Conservation (phyloP, 1,140 invertebrate genomes). For the Wiebesia pumilae region DNA sequence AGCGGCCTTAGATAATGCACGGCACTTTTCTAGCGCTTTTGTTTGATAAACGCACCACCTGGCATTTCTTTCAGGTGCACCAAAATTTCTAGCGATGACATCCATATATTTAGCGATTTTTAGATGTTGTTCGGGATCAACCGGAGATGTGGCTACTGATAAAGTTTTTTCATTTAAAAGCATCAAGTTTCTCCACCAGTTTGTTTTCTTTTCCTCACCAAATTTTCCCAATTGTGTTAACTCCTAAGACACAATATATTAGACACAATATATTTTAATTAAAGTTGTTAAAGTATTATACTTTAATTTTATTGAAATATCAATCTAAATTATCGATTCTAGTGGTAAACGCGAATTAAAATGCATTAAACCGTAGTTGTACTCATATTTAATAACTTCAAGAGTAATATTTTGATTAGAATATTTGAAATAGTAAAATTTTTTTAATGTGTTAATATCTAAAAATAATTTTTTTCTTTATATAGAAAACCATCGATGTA, state of each 20-base stretch:
- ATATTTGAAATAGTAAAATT: too few species aligned
- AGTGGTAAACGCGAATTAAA: not conserved
- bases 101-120: slow-evolving; percentile 84
- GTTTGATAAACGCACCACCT: slow-evolving; percentile 81
- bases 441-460: too few species aligned
- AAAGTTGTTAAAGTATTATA: not conserved
- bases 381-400: too few species aligned
- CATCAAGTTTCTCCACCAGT: slow-evolving; percentile 77
- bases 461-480: too few species aligned
- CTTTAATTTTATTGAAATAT: not conserved
- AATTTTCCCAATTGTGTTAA: slow-evolving; percentile 70
- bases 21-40: slow-evolving; percentile 81
- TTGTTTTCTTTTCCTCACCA: slow-evolving; percentile 73
- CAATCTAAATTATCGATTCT: not conserved
- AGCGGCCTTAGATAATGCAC: slow-evolving; percentile 79
- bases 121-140: slow-evolving; percentile 80
- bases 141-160: slow-evolving; percentile 78
- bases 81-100: slow-evolving; percentile 85
- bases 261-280: not conserved
- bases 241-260: slow-evolving; percentile 58
- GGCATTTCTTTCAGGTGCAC: slow-evolving; percentile 75
- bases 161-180: slow-evolving; percentile 76
- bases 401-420: too few species aligned
- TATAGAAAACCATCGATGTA: too few species aligned
- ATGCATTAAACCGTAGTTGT: too few species aligned